A percentile compares a stretch with the other conserved stretches of the same genome.
Conservation (phyloP, 2,797 vertebrate species). For the Coregonus ussuriensis region DNA sequence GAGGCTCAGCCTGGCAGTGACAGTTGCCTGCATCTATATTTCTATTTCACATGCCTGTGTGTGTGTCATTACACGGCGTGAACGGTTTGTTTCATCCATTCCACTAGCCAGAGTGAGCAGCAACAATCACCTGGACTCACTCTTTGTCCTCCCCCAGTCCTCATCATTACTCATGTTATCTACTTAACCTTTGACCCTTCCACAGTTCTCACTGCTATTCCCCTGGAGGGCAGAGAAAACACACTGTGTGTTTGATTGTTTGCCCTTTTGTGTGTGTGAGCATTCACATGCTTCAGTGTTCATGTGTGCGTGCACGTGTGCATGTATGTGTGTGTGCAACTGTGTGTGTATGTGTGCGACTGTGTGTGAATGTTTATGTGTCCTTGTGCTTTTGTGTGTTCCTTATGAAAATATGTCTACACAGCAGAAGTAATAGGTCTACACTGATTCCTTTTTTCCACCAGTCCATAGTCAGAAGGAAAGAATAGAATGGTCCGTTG, state of each 20-base stretch:
- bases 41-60: conserved; percentile 2
- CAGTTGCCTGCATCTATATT: not conserved
- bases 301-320: conserved; percentile 26
- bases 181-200: conserved; percentile 48
- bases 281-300: not conserved
- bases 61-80: conserved; percentile 11
- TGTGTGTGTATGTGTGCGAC: not conserved
- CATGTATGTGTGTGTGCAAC: conserved; percentile 25
- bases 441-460: conserved; percentile 45
- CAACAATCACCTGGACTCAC: conserved; percentile 37
- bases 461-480: not conserved
- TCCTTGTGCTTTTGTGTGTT: not conserved
- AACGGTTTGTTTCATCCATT: conserved; percentile 26
- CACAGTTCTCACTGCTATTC: conserved; percentile 26
- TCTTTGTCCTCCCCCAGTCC: not conserved
- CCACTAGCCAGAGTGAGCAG: conserved; percentile 40
- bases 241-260: conserved; percentile 17
- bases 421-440: conserved; percentile 54
- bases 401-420: conserved; percentile 26
- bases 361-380: not conserved
- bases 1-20: not conserved
- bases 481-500: conserved; percentile 36
- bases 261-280: conserved; percentile 14
- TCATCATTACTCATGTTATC: conserved; percentile 19
- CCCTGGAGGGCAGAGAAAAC: conserved; percentile 27